Evolutionary conservation across 2,888 invertebrate species (phyloP).

Genomic region (Osedax frankpressi): DNA sequence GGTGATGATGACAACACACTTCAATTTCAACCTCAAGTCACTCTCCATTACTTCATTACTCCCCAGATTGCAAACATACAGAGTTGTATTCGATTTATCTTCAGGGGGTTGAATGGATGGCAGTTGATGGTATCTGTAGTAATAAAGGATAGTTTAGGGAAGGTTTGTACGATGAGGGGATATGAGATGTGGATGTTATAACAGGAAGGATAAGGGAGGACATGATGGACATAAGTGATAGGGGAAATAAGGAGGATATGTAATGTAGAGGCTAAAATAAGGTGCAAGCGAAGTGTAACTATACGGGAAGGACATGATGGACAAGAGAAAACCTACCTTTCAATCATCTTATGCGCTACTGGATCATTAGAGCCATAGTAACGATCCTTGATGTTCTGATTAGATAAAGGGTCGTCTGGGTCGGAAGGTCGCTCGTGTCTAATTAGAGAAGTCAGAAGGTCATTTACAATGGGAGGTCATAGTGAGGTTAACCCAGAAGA

Average conservation of each 20-base stretch:
- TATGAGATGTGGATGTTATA: too few species aligned
- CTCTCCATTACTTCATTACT: constrained; percentile 73
- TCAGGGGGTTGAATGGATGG: constrained; percentile 89
- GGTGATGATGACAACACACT: too few species aligned
- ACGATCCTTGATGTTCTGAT: constrained; percentile 73
- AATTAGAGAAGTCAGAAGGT: too few species aligned
- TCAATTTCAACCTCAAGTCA: constrained; percentile 65
- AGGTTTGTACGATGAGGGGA: too few species aligned
- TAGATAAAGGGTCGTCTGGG: constrained; percentile 86
- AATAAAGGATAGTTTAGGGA: too few species aligned
- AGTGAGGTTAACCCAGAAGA: too few species aligned
- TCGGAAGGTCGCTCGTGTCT: constrained; percentile 90
- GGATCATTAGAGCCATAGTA: constrained; percentile 92
- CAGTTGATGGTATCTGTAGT: constrained; percentile 67
- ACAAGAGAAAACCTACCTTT: too few species aligned
- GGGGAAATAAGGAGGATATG: too few species aligned
- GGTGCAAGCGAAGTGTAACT: not conserved
- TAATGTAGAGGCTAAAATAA: not conserved
- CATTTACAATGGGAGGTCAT: too few species aligned
- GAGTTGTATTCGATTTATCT: constrained; percentile 84
- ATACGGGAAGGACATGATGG: too few species aligned
- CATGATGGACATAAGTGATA: too few species aligned
- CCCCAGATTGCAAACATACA: constrained; percentile 90
- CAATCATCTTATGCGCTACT: constrained; percentile 81
- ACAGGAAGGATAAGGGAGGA: not conserved